Evolutionary conservation across 2,888 invertebrate genomes (phyloP).

Genomic region (Melipona bicolor): DNA sequence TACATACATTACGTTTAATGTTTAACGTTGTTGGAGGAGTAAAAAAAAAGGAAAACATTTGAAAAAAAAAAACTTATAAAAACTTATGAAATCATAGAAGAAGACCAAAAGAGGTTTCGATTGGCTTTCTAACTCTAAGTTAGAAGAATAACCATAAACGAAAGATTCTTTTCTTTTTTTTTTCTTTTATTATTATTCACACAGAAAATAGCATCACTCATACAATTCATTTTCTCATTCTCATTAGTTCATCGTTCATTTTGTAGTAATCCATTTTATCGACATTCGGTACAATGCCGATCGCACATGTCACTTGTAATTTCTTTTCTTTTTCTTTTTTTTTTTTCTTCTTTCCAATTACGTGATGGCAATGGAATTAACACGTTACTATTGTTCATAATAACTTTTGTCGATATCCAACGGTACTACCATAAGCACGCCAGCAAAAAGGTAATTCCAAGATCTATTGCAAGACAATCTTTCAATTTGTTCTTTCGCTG

Average conservation of each 20-base stretch:
- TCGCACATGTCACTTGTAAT: slow-evolving; percentile 24
- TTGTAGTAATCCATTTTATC: slow-evolving; percentile 68
- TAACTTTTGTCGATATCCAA: slow-evolving; percentile 75
- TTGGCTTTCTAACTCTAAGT: slow-evolving; percentile 21
- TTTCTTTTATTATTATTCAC: slow-evolving; percentile 37
- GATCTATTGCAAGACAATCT: slow-evolving; percentile 45
- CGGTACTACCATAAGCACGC: slow-evolving; percentile 77
- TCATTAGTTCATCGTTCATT: slow-evolving; percentile 54
- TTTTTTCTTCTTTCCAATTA: not conserved
- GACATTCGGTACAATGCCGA: slow-evolving; percentile 13
- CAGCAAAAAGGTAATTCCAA: slow-evolving; percentile 79
- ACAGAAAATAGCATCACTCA: slow-evolving; percentile 47
- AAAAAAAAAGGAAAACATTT: too few relatives aligned
- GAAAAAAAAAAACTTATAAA: too few relatives aligned
- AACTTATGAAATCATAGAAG: slow-evolving; percentile 69
- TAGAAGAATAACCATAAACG: slow-evolving; percentile 20
- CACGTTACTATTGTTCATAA: slow-evolving; percentile 61
- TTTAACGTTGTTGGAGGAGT: not conserved
- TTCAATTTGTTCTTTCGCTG: slow-evolving; percentile 39
- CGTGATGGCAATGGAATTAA: slow-evolving; percentile 46
- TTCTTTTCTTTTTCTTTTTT: not conserved
- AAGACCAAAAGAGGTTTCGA: slow-evolving; percentile 4
- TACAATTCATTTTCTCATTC: slow-evolving; percentile 57
- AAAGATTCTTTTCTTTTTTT: not conserved
- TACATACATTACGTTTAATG: not conserved